These are phyloP conservation scores for Pterostichus madidus DNA, from an alignment of 2,888 invertebrate species.

Conservation along the genomic window DNA sequence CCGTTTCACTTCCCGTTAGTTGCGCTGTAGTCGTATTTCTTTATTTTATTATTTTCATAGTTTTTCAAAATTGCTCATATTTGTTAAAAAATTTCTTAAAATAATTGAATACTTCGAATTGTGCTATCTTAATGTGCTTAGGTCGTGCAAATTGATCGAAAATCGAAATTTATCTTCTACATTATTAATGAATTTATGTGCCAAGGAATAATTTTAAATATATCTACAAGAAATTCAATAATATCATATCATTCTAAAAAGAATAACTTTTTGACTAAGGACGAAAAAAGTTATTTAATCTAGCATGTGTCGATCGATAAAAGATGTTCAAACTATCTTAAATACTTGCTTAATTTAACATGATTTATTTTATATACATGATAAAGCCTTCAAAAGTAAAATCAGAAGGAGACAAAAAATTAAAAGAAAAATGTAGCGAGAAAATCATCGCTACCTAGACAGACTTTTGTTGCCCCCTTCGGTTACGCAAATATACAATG, in stretches of 20 bases:
- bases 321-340: neutral
- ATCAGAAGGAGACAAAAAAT: constrained; percentile 28
- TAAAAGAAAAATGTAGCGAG: neutral
- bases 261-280: constrained; percentile 32
- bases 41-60: no score
- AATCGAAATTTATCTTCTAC: constrained; percentile 52
- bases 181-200: constrained; percentile 44
- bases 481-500: constrained; percentile 47
- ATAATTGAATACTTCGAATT: constrained; percentile 59
- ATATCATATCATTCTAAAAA: constrained; percentile 32
- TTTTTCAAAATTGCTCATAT: no score
- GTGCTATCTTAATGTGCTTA: constrained; percentile 35
- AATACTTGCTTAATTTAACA: neutral
- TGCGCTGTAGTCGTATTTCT: no score
- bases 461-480: constrained; percentile 11
- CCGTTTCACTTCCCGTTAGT: no score
- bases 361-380: constrained; percentile 33
- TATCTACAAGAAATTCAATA: constrained; percentile 55
- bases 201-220: constrained; percentile 46
- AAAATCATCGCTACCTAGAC: neutral
- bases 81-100: neutral
- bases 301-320: constrained; percentile 26
- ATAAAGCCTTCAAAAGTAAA: constrained; percentile 9
- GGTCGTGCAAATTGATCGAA: constrained; percentile 53
- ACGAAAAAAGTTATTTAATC: constrained; percentile 34